Conservation (phyloP, 2,888 invertebrate species). For the Andrena marginata region DNA sequence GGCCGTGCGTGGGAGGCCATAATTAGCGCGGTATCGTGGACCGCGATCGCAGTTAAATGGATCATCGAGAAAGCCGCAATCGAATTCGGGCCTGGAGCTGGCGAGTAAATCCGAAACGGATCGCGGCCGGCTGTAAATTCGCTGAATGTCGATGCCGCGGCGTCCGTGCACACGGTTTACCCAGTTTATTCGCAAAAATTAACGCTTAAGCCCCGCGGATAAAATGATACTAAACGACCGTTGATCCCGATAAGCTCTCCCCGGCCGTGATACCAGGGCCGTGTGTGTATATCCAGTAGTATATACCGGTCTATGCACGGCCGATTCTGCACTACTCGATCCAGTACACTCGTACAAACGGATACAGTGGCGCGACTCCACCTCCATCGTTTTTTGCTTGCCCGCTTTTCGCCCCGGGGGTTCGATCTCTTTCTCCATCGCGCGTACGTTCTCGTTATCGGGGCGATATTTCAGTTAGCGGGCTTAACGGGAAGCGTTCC, state of each 20-base stretch:
- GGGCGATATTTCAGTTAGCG: slow-evolving; percentile 80
- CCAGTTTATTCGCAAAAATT: slow-evolving; percentile 81
- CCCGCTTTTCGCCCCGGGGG: not conserved
- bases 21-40: slow-evolving; percentile 47
- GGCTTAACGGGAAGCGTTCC: slow-evolving; percentile 69
- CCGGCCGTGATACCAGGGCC: slow-evolving; percentile 34
- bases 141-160: slow-evolving; percentile 66
- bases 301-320: slow-evolving; percentile 10
- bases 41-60: slow-evolving; percentile 41
- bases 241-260: slow-evolving; percentile 79
- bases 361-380: slow-evolving; percentile 41
- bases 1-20: not conserved
- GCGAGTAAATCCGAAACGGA: slow-evolving; percentile 70
- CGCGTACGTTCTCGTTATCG: slow-evolving; percentile 78
- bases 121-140: slow-evolving; percentile 76
- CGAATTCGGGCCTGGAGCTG: slow-evolving; percentile 43
- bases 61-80: slow-evolving; percentile 57
- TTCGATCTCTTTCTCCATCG: slow-evolving; percentile 29
- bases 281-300: slow-evolving; percentile 1
- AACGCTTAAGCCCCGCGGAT: slow-evolving; percentile 78
- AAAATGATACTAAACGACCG: slow-evolving; percentile 80
- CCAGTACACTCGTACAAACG: slow-evolving; percentile 46
- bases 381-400: slow-evolving; percentile 7
- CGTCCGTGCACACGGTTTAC: slow-evolving; percentile 59
- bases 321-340: not conserved